Base-by-base conservation (phyloP, 2,113 vertebrate genomes). In the Accipiter cooperii region DNA sequence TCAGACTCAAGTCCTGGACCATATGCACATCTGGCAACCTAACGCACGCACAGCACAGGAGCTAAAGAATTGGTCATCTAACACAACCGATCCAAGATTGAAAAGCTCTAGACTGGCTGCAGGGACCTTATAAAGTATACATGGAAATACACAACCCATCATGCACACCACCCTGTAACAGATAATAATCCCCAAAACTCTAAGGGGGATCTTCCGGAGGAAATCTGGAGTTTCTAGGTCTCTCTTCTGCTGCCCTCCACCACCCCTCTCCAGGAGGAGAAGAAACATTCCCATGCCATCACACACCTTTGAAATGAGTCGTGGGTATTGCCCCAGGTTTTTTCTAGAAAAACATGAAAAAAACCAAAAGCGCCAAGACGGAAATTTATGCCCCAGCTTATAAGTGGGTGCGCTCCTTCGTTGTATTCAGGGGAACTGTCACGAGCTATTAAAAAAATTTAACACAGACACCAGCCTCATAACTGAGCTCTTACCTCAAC, bases 11-110 rank as follows among this genome's bases (percentile, higher is more conserved):
- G 34, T 19, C 61, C 52, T 24, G 40, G 47, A 61, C 52, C 6
- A 1, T 3, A 25, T 0, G 2, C 8, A 57, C 46, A 60, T 36
- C 33, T 51, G 49, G 26, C 40, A 91, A 36, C 57, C 38, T 47
- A 46, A 44, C 0, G 1, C 29, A 58, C 0, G 1, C 40, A 77
- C 26, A 71, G 51, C 42, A 8, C 11, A 57, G n/a, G 8, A 83
- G 20, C 34, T 66, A 17, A 36, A 86, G 51, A 76, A 60, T 1
- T 25, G 9, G 9, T 33, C 34, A 65, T 8, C 66, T 44, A 76
- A 42, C 6, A 34, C 25, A 84, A 77, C 17, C 49, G 34, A 70
- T 10, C 16, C 22, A 66, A 73, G 31, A 81, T 28, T 60, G 64
- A 65, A 69, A 87, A 75, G 74, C 57, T 49, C 60, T 33, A 47